Conservation (phyloP, 1,140 invertebrate genomes). For the Drusus annulatus region DNA sequence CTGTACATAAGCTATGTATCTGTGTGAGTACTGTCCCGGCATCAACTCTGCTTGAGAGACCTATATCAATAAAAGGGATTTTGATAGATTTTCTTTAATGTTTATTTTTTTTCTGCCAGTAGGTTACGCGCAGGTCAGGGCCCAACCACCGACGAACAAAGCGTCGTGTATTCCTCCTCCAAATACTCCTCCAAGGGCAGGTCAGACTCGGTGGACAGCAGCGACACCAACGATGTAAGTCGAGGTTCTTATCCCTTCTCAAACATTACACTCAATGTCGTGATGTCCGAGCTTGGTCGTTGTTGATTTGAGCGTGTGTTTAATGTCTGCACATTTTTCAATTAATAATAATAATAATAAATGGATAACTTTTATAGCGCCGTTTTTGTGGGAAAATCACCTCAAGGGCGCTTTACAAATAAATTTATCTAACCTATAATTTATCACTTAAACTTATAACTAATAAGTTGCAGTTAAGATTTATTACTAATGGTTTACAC, state of each 20-base stretch:
- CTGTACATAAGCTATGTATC: no score
- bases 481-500: no score
- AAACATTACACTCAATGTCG: slow-evolving; percentile 17
- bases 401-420: no score
- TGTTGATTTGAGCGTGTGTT: background rate
- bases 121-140: slow-evolving; percentile 54
- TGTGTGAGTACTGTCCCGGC: no score
- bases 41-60: no score
- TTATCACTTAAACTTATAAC: no score
- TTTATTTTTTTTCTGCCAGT: slow-evolving; percentile 49
- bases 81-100: background rate
- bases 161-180: slow-evolving; percentile 54
- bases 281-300: background rate
- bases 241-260: slow-evolving; percentile 28
- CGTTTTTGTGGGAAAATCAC: no score
- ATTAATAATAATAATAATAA: no score
- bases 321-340: background rate
- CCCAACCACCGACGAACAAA: slow-evolving; percentile 49
- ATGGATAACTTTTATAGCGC: no score
- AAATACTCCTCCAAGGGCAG: slow-evolving; percentile 53
- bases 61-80: no score
- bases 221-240: slow-evolving; percentile 57
- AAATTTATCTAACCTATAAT: no score
- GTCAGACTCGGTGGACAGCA: slow-evolving; percentile 56
- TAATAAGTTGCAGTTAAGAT: no score